Evolutionary conservation across 1,140 invertebrate genomes (phyloP).

Genomic region (Radopholus similis): DNA sequence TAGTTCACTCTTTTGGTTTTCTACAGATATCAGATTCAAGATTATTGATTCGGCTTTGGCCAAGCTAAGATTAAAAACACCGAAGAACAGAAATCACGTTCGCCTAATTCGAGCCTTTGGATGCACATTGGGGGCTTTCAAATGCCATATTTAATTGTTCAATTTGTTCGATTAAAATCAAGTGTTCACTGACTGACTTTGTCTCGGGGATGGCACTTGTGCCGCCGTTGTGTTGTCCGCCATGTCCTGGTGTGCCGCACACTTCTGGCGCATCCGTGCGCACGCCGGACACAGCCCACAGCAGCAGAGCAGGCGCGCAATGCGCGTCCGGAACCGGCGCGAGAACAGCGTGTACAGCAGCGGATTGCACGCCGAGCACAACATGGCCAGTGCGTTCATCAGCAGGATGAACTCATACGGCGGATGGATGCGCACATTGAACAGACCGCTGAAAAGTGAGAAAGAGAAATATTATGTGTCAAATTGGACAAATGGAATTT

Average conservation of each 20-base stretch:
- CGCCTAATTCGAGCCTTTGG: too few relatives aligned
- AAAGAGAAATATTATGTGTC: background rate
- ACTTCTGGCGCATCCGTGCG: background rate
- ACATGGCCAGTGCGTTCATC: conserved; percentile 55
- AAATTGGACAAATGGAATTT: background rate
- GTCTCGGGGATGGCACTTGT: too few relatives aligned
- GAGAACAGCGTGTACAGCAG: conserved; percentile 59
- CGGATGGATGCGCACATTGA: conserved; percentile 29
- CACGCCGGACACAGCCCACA: background rate
- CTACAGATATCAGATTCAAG: too few relatives aligned
- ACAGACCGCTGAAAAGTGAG: conserved; percentile 16
- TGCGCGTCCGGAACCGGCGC: conserved; percentile 44
- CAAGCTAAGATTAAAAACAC: too few relatives aligned
- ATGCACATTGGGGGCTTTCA: too few relatives aligned
- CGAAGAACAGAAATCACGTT: too few relatives aligned
- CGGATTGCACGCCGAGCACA: conserved; percentile 56
- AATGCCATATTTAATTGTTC: too few relatives aligned
- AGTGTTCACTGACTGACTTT: too few relatives aligned
- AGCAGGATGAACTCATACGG: conserved; percentile 55
- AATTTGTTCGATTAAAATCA: too few relatives aligned
- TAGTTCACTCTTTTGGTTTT: too few relatives aligned
- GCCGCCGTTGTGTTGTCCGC: background rate
- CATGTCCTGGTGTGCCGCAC: background rate
- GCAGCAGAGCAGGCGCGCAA: conserved; percentile 21
- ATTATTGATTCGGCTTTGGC: too few relatives aligned